A percentile compares a stretch with the other conserved stretches of the same genome.
Conservation (phyloP, 2,888 invertebrate genomes). For the Chironomus tentans region DNA sequence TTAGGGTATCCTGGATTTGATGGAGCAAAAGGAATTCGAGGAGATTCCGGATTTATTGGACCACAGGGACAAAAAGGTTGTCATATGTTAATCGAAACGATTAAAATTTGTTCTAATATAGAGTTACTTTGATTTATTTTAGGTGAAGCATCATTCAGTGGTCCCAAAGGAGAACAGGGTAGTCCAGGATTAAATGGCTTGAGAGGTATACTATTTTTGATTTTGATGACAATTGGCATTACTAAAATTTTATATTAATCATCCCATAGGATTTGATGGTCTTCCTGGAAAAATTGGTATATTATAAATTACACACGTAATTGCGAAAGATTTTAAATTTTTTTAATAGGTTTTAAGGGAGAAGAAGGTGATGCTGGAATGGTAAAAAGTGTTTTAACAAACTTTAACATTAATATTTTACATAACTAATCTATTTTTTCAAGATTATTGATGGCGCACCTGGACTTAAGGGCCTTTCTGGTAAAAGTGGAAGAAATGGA, state of each 20-base stretch:
- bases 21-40: slow-evolving; percentile 37
- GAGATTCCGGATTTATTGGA: slow-evolving; percentile 41
- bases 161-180: slow-evolving; percentile 50
- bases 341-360: slow-evolving; percentile 46
- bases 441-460: slow-evolving; percentile 41
- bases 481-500: slow-evolving; percentile 46
- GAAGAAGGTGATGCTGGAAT: slow-evolving; percentile 49
- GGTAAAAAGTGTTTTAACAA: slow-evolving; percentile 31
- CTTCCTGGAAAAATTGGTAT: slow-evolving; percentile 13
- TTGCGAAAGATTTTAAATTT: slow-evolving; percentile 32
- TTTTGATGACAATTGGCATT: no score
- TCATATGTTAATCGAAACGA: no score
- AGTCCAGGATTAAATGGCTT: slow-evolving; percentile 2
- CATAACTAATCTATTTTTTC: background rate
- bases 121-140: no score
- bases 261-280: slow-evolving; percentile 41
- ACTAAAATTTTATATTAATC: no score
- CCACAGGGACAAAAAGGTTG: slow-evolving; percentile 40
- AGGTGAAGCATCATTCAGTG: slow-evolving; percentile 55
- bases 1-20: slow-evolving; percentile 28
- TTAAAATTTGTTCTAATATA: no score
- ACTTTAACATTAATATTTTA: background rate
- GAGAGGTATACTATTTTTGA: slow-evolving; percentile 31
- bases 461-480: slow-evolving; percentile 53
- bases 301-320: background rate